phyloP scores from a whole-genome alignment of 2,797 vertebrate species.

The Brachymystax lenok region DNA sequence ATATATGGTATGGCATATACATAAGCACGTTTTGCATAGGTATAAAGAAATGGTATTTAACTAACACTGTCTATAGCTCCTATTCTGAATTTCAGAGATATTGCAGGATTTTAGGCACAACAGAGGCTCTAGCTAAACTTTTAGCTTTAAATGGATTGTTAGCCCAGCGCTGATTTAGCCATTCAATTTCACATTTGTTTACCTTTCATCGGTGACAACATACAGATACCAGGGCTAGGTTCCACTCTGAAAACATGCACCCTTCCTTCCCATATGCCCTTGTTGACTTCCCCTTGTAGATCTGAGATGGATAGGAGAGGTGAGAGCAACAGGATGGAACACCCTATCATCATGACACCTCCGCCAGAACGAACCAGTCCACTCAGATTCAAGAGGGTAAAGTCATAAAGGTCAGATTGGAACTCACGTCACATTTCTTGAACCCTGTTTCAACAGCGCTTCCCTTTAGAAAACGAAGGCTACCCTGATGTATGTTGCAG shows the following conservation, averaged over 20 bases:
- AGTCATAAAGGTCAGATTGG: not conserved
- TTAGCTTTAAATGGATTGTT: not conserved
- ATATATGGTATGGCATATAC: not conserved
- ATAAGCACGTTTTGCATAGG: not conserved
- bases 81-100: not conserved
- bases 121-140: not conserved
- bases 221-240: slow-evolving; percentile 9
- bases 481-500: not conserved
- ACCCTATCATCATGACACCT: not conserved
- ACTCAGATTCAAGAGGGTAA: not conserved
- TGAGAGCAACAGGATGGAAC: slow-evolving; percentile 15
- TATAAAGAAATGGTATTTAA: not conserved
- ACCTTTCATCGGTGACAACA: slow-evolving; percentile 23
- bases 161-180: not conserved
- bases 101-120: not conserved
- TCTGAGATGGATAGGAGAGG: slow-evolving; percentile 12
- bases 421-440: not conserved
- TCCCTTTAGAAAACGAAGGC: not conserved
- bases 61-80: not conserved
- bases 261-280: not conserved
- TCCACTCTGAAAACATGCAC: slow-evolving; percentile 5
- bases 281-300: slow-evolving; percentile 2
- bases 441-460: not conserved
- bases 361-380: not conserved
- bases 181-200: slow-evolving; percentile 9